Percentiles rank a stretch among this genome's conserved stretches.
Evolutionary conservation across 2,113 vertebrate genomes (phyloP).

Genomic region (Osmerus eperlanus): DNA sequence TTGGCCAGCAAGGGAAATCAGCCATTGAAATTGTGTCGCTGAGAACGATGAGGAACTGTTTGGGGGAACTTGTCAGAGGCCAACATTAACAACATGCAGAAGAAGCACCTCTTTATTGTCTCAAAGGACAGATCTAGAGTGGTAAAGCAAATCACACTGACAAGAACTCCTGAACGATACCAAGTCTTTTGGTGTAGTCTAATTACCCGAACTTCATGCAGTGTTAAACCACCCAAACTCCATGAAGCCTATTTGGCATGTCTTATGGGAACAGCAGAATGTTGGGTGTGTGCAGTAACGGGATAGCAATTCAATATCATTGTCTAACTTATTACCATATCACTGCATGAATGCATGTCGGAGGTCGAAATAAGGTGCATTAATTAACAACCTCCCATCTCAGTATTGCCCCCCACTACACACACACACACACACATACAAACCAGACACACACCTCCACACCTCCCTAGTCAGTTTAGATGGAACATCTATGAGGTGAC

Average conservation of each 20-base stretch:
- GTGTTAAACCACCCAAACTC: no score
- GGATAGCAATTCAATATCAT: neutral
- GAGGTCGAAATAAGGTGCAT: slow-evolving; percentile 62
- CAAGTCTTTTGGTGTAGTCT: neutral
- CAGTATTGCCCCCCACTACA: no score
- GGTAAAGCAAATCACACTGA: slow-evolving; percentile 35
- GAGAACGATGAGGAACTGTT: slow-evolving; percentile 73
- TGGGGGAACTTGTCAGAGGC: slow-evolving; percentile 68
- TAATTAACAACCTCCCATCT: slow-evolving; percentile 55
- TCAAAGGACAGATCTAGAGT: slow-evolving; percentile 27
- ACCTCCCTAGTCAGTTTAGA: slow-evolving; percentile 35
- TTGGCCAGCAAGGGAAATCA: slow-evolving; percentile 90
- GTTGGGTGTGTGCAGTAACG: neutral
- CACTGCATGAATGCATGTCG: slow-evolving; percentile 39
- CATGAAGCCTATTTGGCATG: no score
- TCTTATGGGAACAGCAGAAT: no score
- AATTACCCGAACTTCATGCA: neutral
- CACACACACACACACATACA: no score
- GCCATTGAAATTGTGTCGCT: slow-evolving; percentile 76
- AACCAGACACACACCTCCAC: no score
- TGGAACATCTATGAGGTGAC: slow-evolving; percentile 46
- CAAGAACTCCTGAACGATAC: slow-evolving; percentile 26
- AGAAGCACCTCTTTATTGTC: slow-evolving; percentile 71
- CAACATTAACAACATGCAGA: slow-evolving; percentile 79
- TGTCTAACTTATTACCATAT: neutral